Evolutionary conservation across 2,113 vertebrate species (phyloP).

Genomic region (Tenebrosternarchus preto): DNA sequence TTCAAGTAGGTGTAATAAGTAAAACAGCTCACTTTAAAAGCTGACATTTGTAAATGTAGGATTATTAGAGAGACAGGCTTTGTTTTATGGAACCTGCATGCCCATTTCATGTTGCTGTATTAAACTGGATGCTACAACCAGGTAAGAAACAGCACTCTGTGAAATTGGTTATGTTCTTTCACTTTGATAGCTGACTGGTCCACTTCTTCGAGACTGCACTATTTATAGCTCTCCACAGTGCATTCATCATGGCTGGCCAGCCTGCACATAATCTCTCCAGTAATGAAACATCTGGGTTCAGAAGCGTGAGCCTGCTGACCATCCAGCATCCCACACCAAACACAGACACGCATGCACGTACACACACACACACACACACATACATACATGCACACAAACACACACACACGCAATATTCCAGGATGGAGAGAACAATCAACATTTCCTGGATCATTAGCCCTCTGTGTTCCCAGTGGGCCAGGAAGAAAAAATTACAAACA

Average conservation of each 20-base stretch:
- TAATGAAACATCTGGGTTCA: slow-evolving; percentile 53
- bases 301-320: slow-evolving; percentile 34
- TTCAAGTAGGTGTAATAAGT: neutral
- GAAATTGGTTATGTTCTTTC: slow-evolving; percentile 27
- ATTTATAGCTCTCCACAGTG: slow-evolving; percentile 50
- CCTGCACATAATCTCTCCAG: slow-evolving; percentile 46
- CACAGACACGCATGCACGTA: slow-evolving; percentile 34
- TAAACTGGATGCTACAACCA: neutral
- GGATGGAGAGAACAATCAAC: slow-evolving; percentile 74
- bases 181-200: slow-evolving; percentile 38
- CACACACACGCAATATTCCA: slow-evolving; percentile 57
- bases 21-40: too few species aligned
- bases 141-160: slow-evolving; percentile 14
- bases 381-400: slow-evolving; percentile 9
- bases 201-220: slow-evolving; percentile 40
- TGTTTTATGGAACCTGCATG: neutral
- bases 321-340: slow-evolving; percentile 18
- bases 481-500: slow-evolving; percentile 74
- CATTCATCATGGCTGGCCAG: slow-evolving; percentile 66
- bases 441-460: slow-evolving; percentile 77
- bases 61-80: neutral
- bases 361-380: slow-evolving; percentile 38
- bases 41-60: neutral
- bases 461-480: slow-evolving; percentile 68
- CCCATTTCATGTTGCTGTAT: neutral